phyloP scores from a whole-genome alignment of 2,797 vertebrate species.

The Thaleichthys pacificus region DNA sequence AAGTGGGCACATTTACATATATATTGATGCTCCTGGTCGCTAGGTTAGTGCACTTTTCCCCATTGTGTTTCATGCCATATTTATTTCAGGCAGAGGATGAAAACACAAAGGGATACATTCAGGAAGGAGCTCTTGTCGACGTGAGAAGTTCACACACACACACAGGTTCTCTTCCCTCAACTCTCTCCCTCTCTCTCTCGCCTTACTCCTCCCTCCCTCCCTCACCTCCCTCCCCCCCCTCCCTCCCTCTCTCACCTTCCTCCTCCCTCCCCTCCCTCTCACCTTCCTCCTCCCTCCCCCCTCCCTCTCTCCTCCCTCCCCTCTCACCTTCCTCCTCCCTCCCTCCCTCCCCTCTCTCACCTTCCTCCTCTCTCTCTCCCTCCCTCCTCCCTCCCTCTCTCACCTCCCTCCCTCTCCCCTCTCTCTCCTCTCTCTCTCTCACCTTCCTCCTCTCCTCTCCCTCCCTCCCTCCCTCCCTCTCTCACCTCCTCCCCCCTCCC shows the following conservation, averaged over 20 bases:
- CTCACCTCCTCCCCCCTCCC: background rate
- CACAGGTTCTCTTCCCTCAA: slow-evolving; percentile 10
- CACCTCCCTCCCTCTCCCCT: background rate
- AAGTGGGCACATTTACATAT: slow-evolving; percentile 58
- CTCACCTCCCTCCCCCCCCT: background rate
- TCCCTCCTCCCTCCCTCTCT: background rate
- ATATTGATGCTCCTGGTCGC: slow-evolving; percentile 56
- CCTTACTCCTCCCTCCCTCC: background rate
- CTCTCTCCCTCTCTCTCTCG: background rate
- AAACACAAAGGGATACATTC: slow-evolving; percentile 25
- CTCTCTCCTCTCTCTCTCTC: background rate
- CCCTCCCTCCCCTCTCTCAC: too few species aligned
- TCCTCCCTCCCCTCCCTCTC: too few species aligned
- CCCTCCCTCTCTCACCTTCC: slow-evolving; percentile 5
- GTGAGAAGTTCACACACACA: slow-evolving; percentile 4
- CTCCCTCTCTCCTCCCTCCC: background rate
- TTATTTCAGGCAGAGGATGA: slow-evolving; percentile 24
- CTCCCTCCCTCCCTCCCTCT: background rate
- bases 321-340: background rate
- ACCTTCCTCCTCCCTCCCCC: too few species aligned
- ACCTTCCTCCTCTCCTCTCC: too few species aligned
- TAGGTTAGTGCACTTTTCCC: slow-evolving; percentile 29
- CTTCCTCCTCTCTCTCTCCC: slow-evolving; percentile 2
- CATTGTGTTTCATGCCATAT: slow-evolving; percentile 31
- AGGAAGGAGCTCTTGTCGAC: slow-evolving; percentile 25